Evolutionary conservation across 1,140 invertebrate genomes (phyloP).

Genomic region (Diuraphis noxia): DNA sequence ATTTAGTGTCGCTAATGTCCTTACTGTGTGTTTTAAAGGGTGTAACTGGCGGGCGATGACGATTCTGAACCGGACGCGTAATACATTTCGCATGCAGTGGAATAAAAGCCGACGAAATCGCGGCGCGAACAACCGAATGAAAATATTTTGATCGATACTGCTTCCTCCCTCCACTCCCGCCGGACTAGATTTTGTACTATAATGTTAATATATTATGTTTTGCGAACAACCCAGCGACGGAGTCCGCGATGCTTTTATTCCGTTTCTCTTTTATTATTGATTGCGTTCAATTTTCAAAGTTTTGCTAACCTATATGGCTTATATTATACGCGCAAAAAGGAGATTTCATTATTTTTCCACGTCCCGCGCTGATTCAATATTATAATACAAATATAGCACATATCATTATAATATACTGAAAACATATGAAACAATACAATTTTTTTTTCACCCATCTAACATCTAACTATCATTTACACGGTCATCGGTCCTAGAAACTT

Average conservation of each 20-base stretch:
- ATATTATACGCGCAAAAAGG: neutral
- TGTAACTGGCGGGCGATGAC: neutral
- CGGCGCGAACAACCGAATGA: neutral
- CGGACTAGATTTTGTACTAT: neutral
- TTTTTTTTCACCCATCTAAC: neutral
- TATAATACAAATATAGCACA: neutral
- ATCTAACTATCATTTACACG: too few relatives aligned
- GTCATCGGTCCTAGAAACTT: neutral
- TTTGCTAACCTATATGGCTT: too few relatives aligned
- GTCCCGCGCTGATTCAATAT: neutral
- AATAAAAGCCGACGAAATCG: neutral
- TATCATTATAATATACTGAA: neutral
- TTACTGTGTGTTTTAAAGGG: neutral
- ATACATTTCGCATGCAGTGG: neutral
- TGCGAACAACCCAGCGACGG: neutral
- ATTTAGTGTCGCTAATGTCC: constrained; percentile 46
- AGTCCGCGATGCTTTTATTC: neutral
- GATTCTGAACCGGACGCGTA: neutral
- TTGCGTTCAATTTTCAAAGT: neutral
- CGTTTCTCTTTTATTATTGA: neutral
- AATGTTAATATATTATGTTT: neutral
- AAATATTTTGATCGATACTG: constrained; percentile 9
- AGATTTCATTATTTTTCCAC: neutral
- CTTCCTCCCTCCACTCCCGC: too few relatives aligned
- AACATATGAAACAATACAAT: neutral